Evolutionary conservation across 2,797 vertebrate species (phyloP).

Genomic region (Rhinophrynus dorsalis): DNA sequence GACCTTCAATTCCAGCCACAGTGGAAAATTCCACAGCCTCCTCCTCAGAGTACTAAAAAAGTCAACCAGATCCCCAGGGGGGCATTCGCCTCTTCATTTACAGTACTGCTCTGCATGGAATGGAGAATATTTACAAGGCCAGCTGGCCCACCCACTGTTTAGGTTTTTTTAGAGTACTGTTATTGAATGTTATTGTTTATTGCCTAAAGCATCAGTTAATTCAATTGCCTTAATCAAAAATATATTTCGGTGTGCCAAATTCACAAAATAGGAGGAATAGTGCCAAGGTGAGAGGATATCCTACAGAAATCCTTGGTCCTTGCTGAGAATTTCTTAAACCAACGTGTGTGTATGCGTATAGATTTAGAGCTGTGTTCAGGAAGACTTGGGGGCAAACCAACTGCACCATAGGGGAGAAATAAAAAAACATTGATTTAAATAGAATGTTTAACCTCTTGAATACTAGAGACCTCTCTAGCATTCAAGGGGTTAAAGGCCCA

Average conservation of each 20-base stretch:
- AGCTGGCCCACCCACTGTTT: slow-evolving; percentile 42
- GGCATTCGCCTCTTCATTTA: slow-evolving; percentile 16
- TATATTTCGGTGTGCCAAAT: slow-evolving; percentile 34
- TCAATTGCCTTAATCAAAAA: slow-evolving; percentile 34
- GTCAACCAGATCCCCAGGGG: slow-evolving; percentile 1
- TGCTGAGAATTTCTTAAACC: neutral
- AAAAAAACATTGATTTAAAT: too few relatives aligned
- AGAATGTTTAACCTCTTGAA: too few relatives aligned
- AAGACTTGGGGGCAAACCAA: too few relatives aligned
- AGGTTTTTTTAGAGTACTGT: slow-evolving; percentile 29
- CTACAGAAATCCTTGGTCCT: neutral
- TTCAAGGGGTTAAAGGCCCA: too few relatives aligned
- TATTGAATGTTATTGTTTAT: slow-evolving; percentile 39
- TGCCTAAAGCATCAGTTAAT: slow-evolving; percentile 34
- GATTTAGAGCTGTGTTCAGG: too few relatives aligned
- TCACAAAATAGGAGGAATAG: neutral
- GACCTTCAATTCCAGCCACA: slow-evolving; percentile 20
- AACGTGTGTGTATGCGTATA: neutral
- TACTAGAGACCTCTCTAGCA: too few relatives aligned
- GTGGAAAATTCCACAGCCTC: slow-evolving; percentile 28
- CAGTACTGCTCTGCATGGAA: neutral
- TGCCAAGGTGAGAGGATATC: slow-evolving; percentile 14
- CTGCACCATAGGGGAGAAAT: too few relatives aligned
- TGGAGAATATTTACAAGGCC: slow-evolving; percentile 36
- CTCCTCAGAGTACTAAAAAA: slow-evolving; percentile 7